phyloP scores from a whole-genome alignment of 2,113 vertebrate species.

The Onychorhynchus coronatus region DNA sequence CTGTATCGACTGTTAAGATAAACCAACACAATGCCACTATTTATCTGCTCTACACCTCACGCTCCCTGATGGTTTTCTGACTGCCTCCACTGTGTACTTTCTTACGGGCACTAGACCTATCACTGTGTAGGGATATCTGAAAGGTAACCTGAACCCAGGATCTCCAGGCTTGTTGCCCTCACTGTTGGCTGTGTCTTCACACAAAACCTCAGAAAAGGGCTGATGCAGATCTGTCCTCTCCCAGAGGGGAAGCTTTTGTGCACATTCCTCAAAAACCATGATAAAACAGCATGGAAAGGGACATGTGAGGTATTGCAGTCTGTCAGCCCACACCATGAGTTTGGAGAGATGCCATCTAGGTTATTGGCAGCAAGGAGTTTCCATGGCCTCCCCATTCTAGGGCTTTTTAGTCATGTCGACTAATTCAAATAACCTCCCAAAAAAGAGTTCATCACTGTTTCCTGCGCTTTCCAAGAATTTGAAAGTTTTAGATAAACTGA shows the following conservation, averaged over 20 bases:
- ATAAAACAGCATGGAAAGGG: background rate
- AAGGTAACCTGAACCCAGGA: background rate
- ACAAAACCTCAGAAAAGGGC: background rate
- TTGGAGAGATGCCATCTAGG: background rate
- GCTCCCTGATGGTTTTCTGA: background rate
- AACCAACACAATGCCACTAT: background rate
- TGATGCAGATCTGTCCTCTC: background rate
- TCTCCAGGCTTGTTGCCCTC: background rate
- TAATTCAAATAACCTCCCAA: background rate
- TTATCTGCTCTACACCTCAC: background rate
- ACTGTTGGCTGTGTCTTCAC: background rate
- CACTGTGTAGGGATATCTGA: background rate
- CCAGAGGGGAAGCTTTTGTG: background rate
- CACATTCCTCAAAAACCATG: background rate
- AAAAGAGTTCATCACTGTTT: background rate
- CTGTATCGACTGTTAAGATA: background rate
- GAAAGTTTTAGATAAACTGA: background rate
- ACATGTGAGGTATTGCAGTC: background rate
- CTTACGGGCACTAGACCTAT: background rate
- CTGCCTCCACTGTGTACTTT: background rate
- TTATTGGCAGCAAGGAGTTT: background rate
- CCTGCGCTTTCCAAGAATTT: background rate
- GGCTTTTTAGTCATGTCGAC: background rate
- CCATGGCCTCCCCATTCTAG: background rate
- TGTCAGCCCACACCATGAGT: background rate